Conservation (phyloP, 2,888 invertebrate genomes). For the Andrena chrysosceles region DNA sequence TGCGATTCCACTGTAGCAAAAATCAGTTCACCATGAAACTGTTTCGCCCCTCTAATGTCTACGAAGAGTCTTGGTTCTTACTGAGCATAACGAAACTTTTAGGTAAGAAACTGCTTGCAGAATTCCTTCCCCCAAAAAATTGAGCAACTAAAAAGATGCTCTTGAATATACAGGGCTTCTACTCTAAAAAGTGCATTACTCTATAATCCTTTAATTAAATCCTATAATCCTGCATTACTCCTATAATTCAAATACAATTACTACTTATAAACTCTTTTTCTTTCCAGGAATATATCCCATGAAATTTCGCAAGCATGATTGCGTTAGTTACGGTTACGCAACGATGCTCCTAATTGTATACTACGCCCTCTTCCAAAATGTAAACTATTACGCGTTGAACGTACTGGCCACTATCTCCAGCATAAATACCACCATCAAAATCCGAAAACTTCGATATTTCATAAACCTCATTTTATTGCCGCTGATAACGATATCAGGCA, state of each 20-base stretch:
- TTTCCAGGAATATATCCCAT: constrained; percentile 52
- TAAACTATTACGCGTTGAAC: background rate
- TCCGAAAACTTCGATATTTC: constrained; percentile 22
- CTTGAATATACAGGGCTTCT: no score
- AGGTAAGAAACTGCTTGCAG: constrained; percentile 33
- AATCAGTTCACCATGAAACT: constrained; percentile 29
- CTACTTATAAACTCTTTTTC: background rate
- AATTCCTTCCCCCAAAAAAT: no score
- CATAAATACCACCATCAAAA: background rate
- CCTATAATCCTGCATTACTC: no score
- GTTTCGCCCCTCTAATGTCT: constrained; percentile 26
- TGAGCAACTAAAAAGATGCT: no score
- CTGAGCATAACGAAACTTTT: constrained; percentile 32
- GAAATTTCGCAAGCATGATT: constrained; percentile 5
- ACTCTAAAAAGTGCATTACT: background rate
- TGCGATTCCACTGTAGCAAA: background rate
- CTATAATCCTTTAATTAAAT: no score
- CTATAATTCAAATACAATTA: background rate
- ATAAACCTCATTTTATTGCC: constrained; percentile 25
- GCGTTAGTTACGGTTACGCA: constrained; percentile 14
- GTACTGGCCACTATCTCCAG: background rate
- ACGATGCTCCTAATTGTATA: constrained; percentile 16
- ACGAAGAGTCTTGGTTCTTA: constrained; percentile 51
- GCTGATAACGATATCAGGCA: constrained; percentile 39
- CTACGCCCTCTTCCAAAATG: background rate